Conservation (phyloP, 2,888 invertebrate species). For the Strigamia maritima region DNA sequence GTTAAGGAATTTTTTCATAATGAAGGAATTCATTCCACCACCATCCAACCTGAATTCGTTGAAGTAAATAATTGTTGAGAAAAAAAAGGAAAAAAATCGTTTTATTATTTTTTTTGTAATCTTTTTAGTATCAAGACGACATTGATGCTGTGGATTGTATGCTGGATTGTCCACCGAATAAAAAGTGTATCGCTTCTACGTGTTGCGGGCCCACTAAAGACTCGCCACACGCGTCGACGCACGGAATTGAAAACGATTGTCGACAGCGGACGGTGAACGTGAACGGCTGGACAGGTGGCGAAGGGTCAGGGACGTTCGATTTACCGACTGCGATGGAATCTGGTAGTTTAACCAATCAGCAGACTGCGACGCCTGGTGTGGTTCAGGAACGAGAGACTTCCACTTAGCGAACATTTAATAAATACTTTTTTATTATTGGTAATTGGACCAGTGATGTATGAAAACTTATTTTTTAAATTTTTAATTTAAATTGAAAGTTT, state of each 20-base stretch:
- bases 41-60: constrained; percentile 96
- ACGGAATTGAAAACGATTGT: not conserved
- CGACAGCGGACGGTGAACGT: constrained; percentile 10
- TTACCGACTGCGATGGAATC: constrained; percentile 30
- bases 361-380: not conserved
- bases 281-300: not conserved
- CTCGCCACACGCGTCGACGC: not conserved
- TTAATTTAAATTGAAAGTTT: not conserved
- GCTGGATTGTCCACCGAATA: constrained; percentile 74
- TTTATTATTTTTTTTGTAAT: constrained; percentile 38
- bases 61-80: constrained; percentile 59
- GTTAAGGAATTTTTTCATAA: constrained; percentile 66
- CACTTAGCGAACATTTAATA: not conserved
- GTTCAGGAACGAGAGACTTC: constrained; percentile 1
- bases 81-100: too few relatives aligned
- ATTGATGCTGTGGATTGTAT: constrained; percentile 66
- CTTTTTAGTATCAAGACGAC: constrained; percentile 54
- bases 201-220: constrained; percentile 64
- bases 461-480: constrained; percentile 7
- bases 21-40: constrained; percentile 97
- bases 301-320: not conserved
- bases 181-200: constrained; percentile 78
- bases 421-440: not conserved
- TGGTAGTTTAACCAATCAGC: constrained; percentile 15
- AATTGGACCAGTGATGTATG: not conserved